Evolutionary conservation across 2,113 vertebrate species (phyloP).

Genomic region (Nannobrachium achirus): DNA sequence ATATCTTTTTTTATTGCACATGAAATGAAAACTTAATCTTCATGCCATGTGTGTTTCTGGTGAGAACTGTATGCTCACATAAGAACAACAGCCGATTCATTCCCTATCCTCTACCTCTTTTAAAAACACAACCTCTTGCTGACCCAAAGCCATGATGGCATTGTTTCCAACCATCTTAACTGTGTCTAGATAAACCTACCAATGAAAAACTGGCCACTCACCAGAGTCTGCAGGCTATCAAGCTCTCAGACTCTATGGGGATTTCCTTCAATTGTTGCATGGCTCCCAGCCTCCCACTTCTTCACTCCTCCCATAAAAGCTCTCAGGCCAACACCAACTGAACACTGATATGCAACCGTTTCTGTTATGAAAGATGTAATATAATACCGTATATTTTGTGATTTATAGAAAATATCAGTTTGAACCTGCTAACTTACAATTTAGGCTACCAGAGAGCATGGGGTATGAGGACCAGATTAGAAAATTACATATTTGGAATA

Average conservation of each 20-base stretch:
- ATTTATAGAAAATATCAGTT: background rate
- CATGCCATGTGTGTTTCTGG: background rate
- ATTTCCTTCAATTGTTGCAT: constrained; percentile 77
- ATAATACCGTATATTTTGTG: background rate
- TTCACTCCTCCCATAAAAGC: constrained; percentile 15
- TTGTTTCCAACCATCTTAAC: constrained; percentile 21
- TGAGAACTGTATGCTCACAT: background rate
- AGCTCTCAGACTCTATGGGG: constrained; percentile 54
- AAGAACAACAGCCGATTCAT: background rate
- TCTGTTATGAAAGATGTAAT: background rate
- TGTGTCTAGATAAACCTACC: constrained; percentile 39
- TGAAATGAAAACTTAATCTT: background rate
- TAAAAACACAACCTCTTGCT: constrained; percentile 14
- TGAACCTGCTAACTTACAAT: too few species aligned
- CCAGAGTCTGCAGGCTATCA: constrained; percentile 35
- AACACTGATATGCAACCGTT: background rate
- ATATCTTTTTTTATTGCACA: constrained; percentile 16
- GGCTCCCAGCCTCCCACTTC: constrained; percentile 58
- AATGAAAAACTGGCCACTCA: constrained; percentile 17
- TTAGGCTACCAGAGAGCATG: background rate
- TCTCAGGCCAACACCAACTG: constrained; percentile 20
- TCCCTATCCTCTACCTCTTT: background rate
- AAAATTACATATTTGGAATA: background rate
- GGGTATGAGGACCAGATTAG: background rate
- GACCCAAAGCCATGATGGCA: constrained; percentile 12